These are phyloP conservation scores for Tylochromis polylepis DNA, from an alignment of 2,113 vertebrate species.

Conservation along the genomic window DNA sequence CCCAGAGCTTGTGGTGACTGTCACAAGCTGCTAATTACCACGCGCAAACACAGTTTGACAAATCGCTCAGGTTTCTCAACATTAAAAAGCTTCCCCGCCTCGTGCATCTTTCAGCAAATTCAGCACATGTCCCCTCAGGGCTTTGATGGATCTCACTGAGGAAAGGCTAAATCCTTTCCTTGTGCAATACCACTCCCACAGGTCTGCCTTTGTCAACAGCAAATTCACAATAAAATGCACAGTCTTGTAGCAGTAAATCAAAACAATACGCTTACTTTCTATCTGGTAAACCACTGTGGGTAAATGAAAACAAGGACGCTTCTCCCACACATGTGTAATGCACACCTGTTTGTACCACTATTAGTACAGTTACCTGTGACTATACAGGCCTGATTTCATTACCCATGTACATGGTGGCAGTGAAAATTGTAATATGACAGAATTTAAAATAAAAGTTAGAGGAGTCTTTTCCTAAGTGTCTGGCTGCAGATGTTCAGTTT, in stretches of 20 bases:
- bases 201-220: conserved; percentile 28
- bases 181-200: conserved; percentile 55
- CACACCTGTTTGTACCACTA: background rate
- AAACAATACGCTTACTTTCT: background rate
- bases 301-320: background rate
- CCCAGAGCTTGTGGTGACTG: background rate
- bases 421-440: background rate
- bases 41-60: conserved; percentile 19
- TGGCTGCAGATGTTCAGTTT: background rate
- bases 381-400: background rate
- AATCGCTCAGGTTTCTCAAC: conserved; percentile 39
- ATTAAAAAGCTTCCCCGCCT: conserved; percentile 13
- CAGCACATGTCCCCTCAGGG: conserved; percentile 40
- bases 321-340: conserved; percentile 6
- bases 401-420: background rate
- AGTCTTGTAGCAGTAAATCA: background rate
- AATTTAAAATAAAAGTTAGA: background rate
- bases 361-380: background rate
- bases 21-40: background rate
- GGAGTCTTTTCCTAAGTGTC: background rate
- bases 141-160: conserved; percentile 44
- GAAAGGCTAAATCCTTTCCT: conserved; percentile 56
- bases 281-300: background rate
- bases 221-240: background rate
- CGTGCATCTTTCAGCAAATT: conserved; percentile 34